phyloP scores from a whole-genome alignment of 2,888 invertebrate species.

The Rhyacophila evoluta region DNA sequence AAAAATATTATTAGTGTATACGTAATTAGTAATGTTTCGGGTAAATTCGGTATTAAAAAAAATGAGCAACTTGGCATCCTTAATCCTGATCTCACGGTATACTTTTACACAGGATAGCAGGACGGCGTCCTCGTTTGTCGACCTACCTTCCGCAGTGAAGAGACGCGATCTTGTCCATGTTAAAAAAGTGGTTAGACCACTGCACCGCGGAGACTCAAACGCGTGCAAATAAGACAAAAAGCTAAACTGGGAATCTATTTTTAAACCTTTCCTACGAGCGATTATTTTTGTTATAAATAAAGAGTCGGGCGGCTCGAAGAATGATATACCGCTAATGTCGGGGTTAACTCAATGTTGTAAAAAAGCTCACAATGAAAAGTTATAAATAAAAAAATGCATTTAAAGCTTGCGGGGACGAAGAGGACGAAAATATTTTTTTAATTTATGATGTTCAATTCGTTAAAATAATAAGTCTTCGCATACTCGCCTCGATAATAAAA shows the following conservation, averaged over 20 bases:
- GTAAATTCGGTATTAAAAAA: no score
- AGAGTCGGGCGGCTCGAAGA: conserved; percentile 25
- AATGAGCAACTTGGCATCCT: no score
- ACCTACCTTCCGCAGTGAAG: neutral
- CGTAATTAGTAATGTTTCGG: no score
- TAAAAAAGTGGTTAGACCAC: conserved; percentile 53
- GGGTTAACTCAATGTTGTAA: neutral
- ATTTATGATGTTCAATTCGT: no score
- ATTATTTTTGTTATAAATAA: conserved; percentile 45
- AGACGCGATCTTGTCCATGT: conserved; percentile 29
- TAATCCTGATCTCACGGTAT: neutral
- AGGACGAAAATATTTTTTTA: no score
- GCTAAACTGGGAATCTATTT: conserved; percentile 53
- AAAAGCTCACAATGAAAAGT: neutral
- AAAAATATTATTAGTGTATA: no score
- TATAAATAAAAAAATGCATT: conserved; percentile 9
- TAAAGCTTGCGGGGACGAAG: neutral
- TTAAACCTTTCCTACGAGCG: conserved; percentile 49
- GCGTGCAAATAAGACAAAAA: conserved; percentile 46
- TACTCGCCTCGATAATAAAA: no score
- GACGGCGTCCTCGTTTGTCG: neutral
- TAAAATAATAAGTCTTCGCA: no score
- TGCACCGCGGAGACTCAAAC: conserved; percentile 26
- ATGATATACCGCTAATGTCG: conserved; percentile 16
- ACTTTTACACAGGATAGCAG: neutral